Base-by-base conservation (phyloP, 2,113 vertebrate genomes). In the Mus spicilegus region DNA sequence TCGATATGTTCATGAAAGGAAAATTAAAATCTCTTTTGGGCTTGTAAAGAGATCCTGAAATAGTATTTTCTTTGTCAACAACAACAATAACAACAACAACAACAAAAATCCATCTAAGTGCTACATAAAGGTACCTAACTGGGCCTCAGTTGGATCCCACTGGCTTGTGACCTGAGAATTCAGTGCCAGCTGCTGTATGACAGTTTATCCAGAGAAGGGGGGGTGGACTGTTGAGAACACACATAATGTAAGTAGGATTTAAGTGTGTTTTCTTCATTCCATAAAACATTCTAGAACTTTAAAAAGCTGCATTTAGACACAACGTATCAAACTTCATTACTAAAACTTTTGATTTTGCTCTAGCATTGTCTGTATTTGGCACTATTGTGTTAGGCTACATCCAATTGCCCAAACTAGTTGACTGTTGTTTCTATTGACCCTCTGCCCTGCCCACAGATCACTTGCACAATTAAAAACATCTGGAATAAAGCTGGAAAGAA, bases 401-500 rank as follows among this genome's bases (percentile, higher is more conserved):
- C 46, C 42, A 70, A 5, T 2, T 39, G 16, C n/a, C 24, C 7
- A 75, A 93, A 77, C 51, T 87, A 24, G 63, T 95, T 90, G 46
- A 10, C 13, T 49, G 1, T 24, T 77, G 42, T 36, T 22, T 89
- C 73, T 65, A 58, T 39, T n/a, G 13, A 88, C 46, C 24, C 28
- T 75, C 26, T 73, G 24, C 49, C 69, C 17, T 95, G 39, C 56
- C 3, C 17, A 67, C 87, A 69, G 65, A 70, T 89, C 85, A 63
- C 17, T 91, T 87, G 5, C 26, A 72, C 10, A 67, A 22, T 36
- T 92, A 73, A 95, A 56, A 65, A 93, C 1, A 95, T 61, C 88
- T 89, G 78, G 61, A 94, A 95, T 82, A 39, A 76, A 69, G 19
- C 67, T 26, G 33, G 24, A 89, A 91, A 93, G 46, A 87, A 67